Conservation (phyloP, 2,888 invertebrate species). For the Timema podura region DNA sequence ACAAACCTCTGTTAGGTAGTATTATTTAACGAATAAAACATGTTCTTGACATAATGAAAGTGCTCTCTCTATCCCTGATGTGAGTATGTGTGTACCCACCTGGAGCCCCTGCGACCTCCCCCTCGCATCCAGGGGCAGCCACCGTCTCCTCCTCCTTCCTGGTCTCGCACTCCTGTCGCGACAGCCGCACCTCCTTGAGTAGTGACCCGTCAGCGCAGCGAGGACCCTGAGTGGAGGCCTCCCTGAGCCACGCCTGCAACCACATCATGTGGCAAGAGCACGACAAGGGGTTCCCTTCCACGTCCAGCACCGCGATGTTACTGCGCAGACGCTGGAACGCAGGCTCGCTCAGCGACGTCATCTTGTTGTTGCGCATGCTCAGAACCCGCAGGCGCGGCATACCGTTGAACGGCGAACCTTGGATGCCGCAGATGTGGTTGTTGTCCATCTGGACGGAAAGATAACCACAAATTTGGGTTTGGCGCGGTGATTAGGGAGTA, state of each 20-base stretch:
- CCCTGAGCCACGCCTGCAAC: slow-evolving; percentile 78
- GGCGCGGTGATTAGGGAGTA: slow-evolving; percentile 24
- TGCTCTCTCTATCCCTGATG: too few relatives aligned
- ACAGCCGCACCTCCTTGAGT: slow-evolving; percentile 67
- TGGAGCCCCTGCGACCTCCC: slow-evolving; percentile 45
- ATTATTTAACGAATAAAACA: too few relatives aligned
- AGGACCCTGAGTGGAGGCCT: slow-evolving; percentile 60
- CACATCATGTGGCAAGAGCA: slow-evolving; percentile 80
- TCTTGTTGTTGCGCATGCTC: slow-evolving; percentile 70
- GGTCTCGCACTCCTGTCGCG: slow-evolving; percentile 61
- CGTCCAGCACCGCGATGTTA: slow-evolving; percentile 76
- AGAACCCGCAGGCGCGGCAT: slow-evolving; percentile 81
- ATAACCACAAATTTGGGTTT: slow-evolving; percentile 35
- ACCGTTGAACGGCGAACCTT: slow-evolving; percentile 74
- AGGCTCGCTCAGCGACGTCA: slow-evolving; percentile 67
- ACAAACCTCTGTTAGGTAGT: too few relatives aligned
- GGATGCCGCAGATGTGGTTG: slow-evolving; percentile 75
- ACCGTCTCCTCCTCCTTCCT: slow-evolving; percentile 44
- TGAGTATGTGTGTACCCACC: background rate
- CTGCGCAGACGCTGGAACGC: slow-evolving; percentile 71
- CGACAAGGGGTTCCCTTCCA: slow-evolving; percentile 79
- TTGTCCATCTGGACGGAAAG: slow-evolving; percentile 59
- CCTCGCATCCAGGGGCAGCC: slow-evolving; percentile 63
- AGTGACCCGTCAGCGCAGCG: slow-evolving; percentile 74
- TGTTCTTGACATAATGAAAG: too few relatives aligned